Base-by-base conservation (phyloP, 2,797 vertebrate genomes). In the Micropoecilia bifurca region DNA sequence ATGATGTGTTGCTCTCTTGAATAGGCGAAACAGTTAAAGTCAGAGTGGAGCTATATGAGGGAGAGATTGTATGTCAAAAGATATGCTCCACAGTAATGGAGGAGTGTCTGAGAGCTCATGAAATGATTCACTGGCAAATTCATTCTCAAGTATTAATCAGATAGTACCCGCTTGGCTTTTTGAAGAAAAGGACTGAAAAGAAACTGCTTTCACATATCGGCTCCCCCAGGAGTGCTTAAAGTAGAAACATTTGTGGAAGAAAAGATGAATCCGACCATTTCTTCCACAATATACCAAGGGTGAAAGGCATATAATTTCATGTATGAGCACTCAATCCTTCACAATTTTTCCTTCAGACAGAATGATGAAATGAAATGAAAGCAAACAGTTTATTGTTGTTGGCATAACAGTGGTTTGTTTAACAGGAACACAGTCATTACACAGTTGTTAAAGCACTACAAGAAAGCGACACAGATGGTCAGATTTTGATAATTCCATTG, bases 31-130 rank as follows among this genome's bases (percentile, higher is more conserved):
- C 80, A 80, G 87, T 83, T 80, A 77, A 66, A 91, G 80, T 87
- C 80, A 82, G 80, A 81, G 87, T 79, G 81, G 75, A 78, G 74
- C 83, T 86, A 46, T 46, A 73, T 25, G 57, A 86, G 74, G 79
- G 78, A 90, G 90, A 91, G 85, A 93, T 92, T 90, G 88, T 88
- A 87, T 87, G 91, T 93, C 92, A 92, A 88, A 92, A 90, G 91
- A 92, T 91, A 89, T 89, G 88, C 89, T 89, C 81, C 81, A 81
- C 87, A 74, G 86, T 86, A 92, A 93, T 87, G 85, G 90, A 94
- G 84, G 86, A 91, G 85, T 83, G 92, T 88, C 86, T 87, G 85
- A 89, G 87, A 89, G 87, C 90, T 88, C 83, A 82, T 81, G 80
- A 89, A 90, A 85, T 90, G 88, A 94, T 89, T 90, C 89, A 92